Evolutionary conservation across 2,888 invertebrate species (phyloP), one percentile per base, ranked within the genome.

Genomic region (Panzeria rudis): DNA sequence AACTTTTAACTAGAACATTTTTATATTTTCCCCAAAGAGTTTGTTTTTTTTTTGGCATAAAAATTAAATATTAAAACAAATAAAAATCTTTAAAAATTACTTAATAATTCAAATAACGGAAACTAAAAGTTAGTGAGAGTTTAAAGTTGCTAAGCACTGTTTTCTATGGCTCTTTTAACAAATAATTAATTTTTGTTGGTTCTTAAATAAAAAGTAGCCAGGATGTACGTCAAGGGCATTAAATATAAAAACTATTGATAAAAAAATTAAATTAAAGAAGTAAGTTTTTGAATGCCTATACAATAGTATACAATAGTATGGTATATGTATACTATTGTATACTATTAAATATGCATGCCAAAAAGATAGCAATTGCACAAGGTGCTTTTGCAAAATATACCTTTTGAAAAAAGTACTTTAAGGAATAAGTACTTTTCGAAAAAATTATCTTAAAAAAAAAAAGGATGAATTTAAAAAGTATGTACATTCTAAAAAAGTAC

Each of bases 11-110:
- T 82, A 32, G n/a, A 77, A 66, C 41, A 13, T 54, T 69, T 71
- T 59, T 73, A 20, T 59, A 68, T 82, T 62, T 82, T 83, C 71
- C 76, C 82, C 23, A 59, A 56, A 64, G 82, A 64, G 3, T 54
- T 64, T 66, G 20, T 35, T 35, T 20, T 44, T 29, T 56, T 72
- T 32, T 32, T 66, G 54, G 35, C 35, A 20, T 47, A 35, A 25
- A 64, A 59, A 8, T 9, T 15, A 41, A 64, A 59, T 52, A 52
- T 17, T 32, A 47, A 66, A 66, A 38, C 35, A 78, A 32, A n/a
- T 4, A 78, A 2, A 78, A 64, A 44, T 35, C 25, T 62, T 41
- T 32, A 75, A 59, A 62, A 62, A 54, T 64, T 71, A 3, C 13
- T 71, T 62, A 52, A 64, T 35, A 79, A 44, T 41, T 50, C 9